Base-by-base conservation (phyloP, 92 coral and sea anemone species). In the Blastomussa wellsi region DNA sequence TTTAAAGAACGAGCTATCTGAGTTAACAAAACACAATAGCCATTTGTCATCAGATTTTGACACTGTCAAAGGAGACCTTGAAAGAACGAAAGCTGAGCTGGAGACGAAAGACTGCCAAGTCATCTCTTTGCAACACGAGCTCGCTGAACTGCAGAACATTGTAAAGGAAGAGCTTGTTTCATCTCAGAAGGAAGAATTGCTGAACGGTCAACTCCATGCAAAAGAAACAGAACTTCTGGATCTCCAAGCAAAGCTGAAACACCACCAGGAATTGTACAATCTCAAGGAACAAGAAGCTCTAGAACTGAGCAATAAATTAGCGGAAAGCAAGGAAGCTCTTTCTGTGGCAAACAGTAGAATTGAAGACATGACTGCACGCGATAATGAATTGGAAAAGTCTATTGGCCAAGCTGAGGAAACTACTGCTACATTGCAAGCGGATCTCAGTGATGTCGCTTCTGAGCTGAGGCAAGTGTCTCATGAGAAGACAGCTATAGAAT, bases 101-200 rank as follows among this genome's bases (percentile, higher is more conserved):
- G 42, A 26, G 31, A 28, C 41, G 72, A 83, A 74, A 42, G 80
- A 83, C 37, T 35, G 2, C 88, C 67, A 51, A 22, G 13, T 84
- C 20, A 37, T 22, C 47, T 33, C 77, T 64, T 80, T 76, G 64
- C 88, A 76, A 9, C 29, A 7, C 6, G 88, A 84, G 48, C 19
- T 76, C 22, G 26, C 82, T 64, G 82, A 41, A 41, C 19, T 84
- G 47, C 75, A 65, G 67, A 77, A 84, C 31, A 77, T 60, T 73
- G 72, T 83, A 5, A 72, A 83, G 37, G 80, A 83, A 53, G 80
- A 74, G 20, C 31, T 72, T 26, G 59, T 60, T 28, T 5, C 52
- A 29, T 83, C 86, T 26, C 79, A 83, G 59, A 83, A 83, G n/a
- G 86, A 39, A 19, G 83, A 89, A 74, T 55, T 9, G 44, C 55